A percentile compares a stretch with the other conserved stretches of the same genome.
Evolutionary conservation across 2,888 invertebrate species (phyloP).

Genomic region (Acanthococcus lagerstroemiae): DNA sequence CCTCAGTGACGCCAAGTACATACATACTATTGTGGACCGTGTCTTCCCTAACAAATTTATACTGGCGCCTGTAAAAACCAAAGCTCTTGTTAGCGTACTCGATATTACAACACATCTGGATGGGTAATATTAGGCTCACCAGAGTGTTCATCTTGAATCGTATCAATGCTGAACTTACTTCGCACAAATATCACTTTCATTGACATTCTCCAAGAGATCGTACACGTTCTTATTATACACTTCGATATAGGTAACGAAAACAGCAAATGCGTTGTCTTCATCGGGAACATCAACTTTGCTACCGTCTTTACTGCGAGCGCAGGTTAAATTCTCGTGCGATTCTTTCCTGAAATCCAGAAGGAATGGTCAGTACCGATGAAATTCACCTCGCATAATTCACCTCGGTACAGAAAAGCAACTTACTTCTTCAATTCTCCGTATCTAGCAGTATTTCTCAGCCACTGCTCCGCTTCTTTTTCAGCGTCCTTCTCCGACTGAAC

Average conservation of each 20-base stretch:
- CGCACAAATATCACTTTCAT: conserved; percentile 48
- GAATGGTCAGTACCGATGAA: too few relatives aligned
- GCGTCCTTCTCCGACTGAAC: conserved; percentile 82
- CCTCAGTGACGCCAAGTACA: conserved; percentile 83
- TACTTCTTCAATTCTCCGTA: conserved; percentile 42
- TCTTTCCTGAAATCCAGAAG: conserved; percentile 40
- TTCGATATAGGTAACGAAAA: conserved; percentile 91
- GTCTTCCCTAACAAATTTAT: conserved; percentile 83
- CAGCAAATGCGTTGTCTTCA: conserved; percentile 73
- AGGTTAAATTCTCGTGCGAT: conserved; percentile 50
- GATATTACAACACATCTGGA: too few relatives aligned
- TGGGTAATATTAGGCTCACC: too few relatives aligned
- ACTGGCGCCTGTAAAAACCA: conserved; percentile 45
- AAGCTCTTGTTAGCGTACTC: too few relatives aligned
- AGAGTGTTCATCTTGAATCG: neutral
- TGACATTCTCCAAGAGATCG: conserved; percentile 78
- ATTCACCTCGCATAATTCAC: too few relatives aligned
- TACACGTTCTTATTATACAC: conserved; percentile 95
- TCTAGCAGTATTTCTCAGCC: neutral
- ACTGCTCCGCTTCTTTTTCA: conserved; percentile 50
- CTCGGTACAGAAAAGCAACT: conserved; percentile 34
- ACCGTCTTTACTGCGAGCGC: conserved; percentile 45
- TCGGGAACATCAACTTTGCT: conserved; percentile 56
- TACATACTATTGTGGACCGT: conserved; percentile 72
- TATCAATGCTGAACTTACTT: conserved; percentile 43